A percentile compares a stretch with the other conserved stretches of the same genome.
Conservation (phyloP, 2,113 vertebrate species). For the Eptesicus fuscus region DNA sequence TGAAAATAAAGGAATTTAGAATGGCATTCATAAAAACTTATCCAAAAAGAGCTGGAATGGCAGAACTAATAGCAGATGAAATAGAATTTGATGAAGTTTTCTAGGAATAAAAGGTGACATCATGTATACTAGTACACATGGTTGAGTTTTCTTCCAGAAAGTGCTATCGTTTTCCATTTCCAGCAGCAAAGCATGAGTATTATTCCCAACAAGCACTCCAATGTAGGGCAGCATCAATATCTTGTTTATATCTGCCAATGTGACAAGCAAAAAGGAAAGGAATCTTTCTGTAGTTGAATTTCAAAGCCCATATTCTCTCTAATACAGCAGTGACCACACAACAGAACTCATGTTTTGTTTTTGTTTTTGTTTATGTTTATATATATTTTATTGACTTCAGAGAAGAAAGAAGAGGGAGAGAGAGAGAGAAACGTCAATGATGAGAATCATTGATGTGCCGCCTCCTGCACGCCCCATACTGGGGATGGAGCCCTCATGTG, state of each 20-base stretch:
- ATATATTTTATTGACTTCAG: too few relatives aligned
- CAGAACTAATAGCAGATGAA: slow-evolving; percentile 17
- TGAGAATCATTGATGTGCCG: too few relatives aligned
- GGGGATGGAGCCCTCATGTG: too few relatives aligned
- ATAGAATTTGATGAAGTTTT: neutral
- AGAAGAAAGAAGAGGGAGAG: too few relatives aligned
- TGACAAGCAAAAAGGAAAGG: neutral
- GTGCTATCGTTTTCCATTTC: neutral
- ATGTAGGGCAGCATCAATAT: neutral
- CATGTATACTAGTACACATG: neutral
- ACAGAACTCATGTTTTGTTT: neutral
- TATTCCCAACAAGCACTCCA: neutral
- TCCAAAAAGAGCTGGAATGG: neutral
- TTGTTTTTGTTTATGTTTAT: neutral
- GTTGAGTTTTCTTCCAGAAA: neutral
- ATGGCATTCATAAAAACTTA: neutral
- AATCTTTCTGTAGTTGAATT: neutral
- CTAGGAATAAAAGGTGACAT: neutral
- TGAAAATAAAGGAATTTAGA: slow-evolving; percentile 12
- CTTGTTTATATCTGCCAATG: neutral
- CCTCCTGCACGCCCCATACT: too few relatives aligned
- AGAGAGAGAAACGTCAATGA: too few relatives aligned
- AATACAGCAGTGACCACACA: neutral
- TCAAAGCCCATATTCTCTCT: slow-evolving; percentile 1
- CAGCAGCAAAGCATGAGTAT: neutral